These are phyloP conservation scores for Diorhabda carinulata DNA, from an alignment of 1,140 invertebrate species.

Conservation along the genomic window DNA sequence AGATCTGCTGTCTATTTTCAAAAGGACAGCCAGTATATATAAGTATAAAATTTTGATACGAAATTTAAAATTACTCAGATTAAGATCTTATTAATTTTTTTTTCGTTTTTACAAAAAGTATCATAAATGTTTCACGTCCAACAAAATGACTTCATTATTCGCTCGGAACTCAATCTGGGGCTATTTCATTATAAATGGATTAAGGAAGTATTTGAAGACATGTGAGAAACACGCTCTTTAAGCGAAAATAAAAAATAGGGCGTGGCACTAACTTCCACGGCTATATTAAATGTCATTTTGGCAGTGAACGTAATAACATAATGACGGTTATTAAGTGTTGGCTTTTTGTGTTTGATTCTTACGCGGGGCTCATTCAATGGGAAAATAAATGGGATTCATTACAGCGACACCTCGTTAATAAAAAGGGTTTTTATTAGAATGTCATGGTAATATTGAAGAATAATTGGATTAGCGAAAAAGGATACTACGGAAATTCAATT, in stretches of 20 bases:
- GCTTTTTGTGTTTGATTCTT: conserved; percentile 11
- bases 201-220: conserved; percentile 17
- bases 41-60: too few relatives aligned
- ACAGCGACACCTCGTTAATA: conserved; percentile 18
- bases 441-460: too few relatives aligned
- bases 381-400: conserved; percentile 22
- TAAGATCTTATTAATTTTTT: too few relatives aligned
- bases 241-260: conserved; percentile 1
- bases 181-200: conserved; percentile 21
- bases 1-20: too few relatives aligned
- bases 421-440: too few relatives aligned
- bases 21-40: too few relatives aligned
- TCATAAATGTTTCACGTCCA: not conserved
- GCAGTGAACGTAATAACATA: conserved; percentile 16
- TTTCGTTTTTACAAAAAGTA: too few relatives aligned
- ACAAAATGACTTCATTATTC: not conserved
- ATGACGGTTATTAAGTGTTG: conserved; percentile 13
- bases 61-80: too few relatives aligned
- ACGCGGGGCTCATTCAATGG: conserved; percentile 13
- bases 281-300: conserved; percentile 23
- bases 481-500: too few relatives aligned
- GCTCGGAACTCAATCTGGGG: conserved; percentile 1
- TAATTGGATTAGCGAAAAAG: too few relatives aligned
- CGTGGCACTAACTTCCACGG: conserved; percentile 13
- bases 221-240: conserved; percentile 16